Base-by-base conservation (phyloP, 2,888 invertebrate species). In the Celastrina argiolus region DNA sequence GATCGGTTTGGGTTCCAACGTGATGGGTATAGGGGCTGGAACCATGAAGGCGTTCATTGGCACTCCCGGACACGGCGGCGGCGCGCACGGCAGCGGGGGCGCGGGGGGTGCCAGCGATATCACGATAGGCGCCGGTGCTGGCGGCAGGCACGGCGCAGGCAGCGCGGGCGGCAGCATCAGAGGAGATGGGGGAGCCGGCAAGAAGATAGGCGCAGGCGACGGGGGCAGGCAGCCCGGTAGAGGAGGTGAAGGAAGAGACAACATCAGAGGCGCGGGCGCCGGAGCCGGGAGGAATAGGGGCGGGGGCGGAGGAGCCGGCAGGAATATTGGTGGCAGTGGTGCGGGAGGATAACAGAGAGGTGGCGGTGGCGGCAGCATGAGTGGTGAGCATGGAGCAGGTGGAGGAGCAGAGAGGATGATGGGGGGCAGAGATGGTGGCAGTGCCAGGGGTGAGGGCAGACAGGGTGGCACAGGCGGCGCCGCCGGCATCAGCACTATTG, bases 1-100 rank as follows among this genome's bases (percentile, higher is more conserved):
- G 10, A 86, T 68, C 0, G 85, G 86, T 61, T 87, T 88, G 0
- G 88, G 83, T 69, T 89, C 88, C 65, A 90, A 73, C 2, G 83
- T 77, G 4, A 86, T 78, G 0, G 90, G 88, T 0, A 88, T 80
- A 4, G 88, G 87, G 36, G 87, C 77, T 7, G 84, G 76, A 0
- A 89, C 78, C 80, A 88, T 80, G 70, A 77, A 90, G 0, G 88
- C 87, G 28, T 80, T 84, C 88, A 90, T 88, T 0, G 89, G 85
- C 1, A 85, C 70, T 0, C 85, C 82, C 0, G 74, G 71, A 2
- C 76, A 73, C 5, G 76, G 75, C 0, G 79, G 80, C 0, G 82
- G 80, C 0, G 80, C 75, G 2, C 79, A 78, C 3, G 75, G 59
- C 0, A 76, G 72, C 0, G 81, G 77, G 0, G 84, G 79, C 0